Evolutionary conservation across 2,797 vertebrate species (phyloP), one percentile per base, ranked within the genome.

Genomic region (Vespertilio murinus): DNA sequence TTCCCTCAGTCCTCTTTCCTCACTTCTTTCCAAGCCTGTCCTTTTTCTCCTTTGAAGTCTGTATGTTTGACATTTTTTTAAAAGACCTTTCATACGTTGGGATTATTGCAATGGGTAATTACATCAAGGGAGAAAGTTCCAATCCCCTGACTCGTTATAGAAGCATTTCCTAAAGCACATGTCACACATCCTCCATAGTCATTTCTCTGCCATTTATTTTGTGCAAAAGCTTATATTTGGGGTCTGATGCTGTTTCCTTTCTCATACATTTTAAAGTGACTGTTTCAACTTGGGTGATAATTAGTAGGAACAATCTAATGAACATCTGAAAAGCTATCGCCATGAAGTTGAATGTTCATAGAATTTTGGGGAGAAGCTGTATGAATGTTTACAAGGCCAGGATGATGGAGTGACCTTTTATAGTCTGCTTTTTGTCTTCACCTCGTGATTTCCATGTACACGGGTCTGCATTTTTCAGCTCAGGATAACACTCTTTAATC

Each of bases 41-140:
- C 61, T 84, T 69, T 85, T 69, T 80, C 75, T 35, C 84, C 93
- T 94, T 85, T 95, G 71, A 90, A 84, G 80, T 87, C 61, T 54
- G 9, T n/a, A 69, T 73, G 20, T 67, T 38, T 90, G 71, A 45
- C 35, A 52, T 9, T 30, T 59, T 91, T 87, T 81, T 42, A 20
- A 93, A 94, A 88, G 12, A 33, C 78, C 73, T 81, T 81, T 83
- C 69, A 9, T 23, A 30, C n/a, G 14, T 69, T 91, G 90, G 88
- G 47, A 54, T 90, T 74, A 49, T 65, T 45, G 18, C 10, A 33
- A 54, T 74, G 42, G 47, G 16, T 84, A 77, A 93, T 88, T 81
- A 88, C 73, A 94, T 71, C n/a, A 23, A 47, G 20, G 79, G 52
- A 71, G 45, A 69, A 85, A 69, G 38, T 59, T 92, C 64, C 23